Evolutionary conservation across 2,113 vertebrate species (phyloP), one percentile per base, ranked within the genome.

Genomic region (Cyprinodon tularosa): DNA sequence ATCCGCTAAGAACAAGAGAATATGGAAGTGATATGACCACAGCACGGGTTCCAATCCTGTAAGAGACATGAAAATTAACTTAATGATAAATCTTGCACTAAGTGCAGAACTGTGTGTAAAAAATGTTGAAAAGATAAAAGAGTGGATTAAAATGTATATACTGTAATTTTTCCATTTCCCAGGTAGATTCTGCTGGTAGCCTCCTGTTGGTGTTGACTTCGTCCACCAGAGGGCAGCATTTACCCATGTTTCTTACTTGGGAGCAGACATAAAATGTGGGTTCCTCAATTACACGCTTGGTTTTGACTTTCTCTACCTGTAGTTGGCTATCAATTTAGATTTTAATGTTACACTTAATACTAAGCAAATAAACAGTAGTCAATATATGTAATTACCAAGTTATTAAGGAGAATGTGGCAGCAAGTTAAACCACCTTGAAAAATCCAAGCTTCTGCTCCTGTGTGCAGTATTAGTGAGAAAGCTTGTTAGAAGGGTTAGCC

Each of bases 161-260:
- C 29, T 29, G 29, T 29, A 29, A 29, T 1, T 29, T 29, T 29
- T 29, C 29, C 29, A 1, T 29, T 29, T 29, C 29, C 29, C 29
- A 29, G 29, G 29, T 29, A 29, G 29, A 29, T 29, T 29, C 29
- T 29, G 1, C 29, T 29, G 29, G 29, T 29, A 29, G 29, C 48
- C 20, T 3, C 11, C 36, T 20, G 8, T 50, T 37, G 39, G 13
- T 68, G 22, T 39, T 17, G 44, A 0, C 29, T 68, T 62, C 50
- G 9, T 29, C 73, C 73, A 76, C 59, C 22, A 76, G 74, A 76
- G 62, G 74, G 74, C 37, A 14, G 22, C 39, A 62, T 68, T 53
- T 59, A 59, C 11, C 48, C 50, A 42, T 11, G 4, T 37, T 45
- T 11, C 44, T 7, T 57, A 4, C 5, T 57, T 9, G 50, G 13